Percentiles rank a stretch among this genome's conserved stretches.
Evolutionary conservation across 2,888 invertebrate genomes (phyloP).

Genomic region (Eucera pruinosa): DNA sequence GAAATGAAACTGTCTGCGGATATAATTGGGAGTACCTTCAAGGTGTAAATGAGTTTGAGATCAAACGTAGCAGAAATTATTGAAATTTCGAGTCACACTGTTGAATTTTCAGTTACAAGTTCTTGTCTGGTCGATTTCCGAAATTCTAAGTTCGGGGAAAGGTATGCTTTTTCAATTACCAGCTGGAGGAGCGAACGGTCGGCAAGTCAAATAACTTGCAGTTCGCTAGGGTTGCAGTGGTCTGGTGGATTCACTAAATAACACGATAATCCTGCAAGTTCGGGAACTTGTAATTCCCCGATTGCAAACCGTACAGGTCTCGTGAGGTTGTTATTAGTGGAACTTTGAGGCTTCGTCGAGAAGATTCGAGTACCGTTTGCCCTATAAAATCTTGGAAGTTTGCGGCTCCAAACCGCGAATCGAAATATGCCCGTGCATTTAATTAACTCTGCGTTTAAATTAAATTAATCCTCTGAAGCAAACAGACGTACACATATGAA

Average conservation of each 20-base stretch:
- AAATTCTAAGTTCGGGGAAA: background rate
- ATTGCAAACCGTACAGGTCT: constrained; percentile 21
- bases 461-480: background rate
- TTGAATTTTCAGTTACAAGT: background rate
- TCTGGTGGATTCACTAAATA: constrained; percentile 45
- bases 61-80: background rate
- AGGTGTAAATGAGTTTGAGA: background rate
- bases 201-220: constrained; percentile 34
- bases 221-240: constrained; percentile 37
- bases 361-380: background rate
- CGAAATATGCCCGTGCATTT: constrained; percentile 1
- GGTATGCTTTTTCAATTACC: constrained; percentile 32
- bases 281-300: constrained; percentile 42
- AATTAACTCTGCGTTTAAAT: constrained; percentile 17
- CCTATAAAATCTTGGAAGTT: background rate
- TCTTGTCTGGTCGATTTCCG: background rate
- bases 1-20: background rate
- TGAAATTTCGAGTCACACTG: background rate
- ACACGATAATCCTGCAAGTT: constrained; percentile 50
- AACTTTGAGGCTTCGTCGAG: constrained; percentile 21
- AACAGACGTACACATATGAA: too few relatives aligned
- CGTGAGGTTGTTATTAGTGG: constrained; percentile 28
- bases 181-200: background rate
- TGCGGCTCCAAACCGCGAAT: background rate
- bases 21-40: too few relatives aligned